These are phyloP conservation scores for Andrena cerasifolii DNA, from an alignment of 1,140 invertebrate species.

Conservation along the genomic window DNA sequence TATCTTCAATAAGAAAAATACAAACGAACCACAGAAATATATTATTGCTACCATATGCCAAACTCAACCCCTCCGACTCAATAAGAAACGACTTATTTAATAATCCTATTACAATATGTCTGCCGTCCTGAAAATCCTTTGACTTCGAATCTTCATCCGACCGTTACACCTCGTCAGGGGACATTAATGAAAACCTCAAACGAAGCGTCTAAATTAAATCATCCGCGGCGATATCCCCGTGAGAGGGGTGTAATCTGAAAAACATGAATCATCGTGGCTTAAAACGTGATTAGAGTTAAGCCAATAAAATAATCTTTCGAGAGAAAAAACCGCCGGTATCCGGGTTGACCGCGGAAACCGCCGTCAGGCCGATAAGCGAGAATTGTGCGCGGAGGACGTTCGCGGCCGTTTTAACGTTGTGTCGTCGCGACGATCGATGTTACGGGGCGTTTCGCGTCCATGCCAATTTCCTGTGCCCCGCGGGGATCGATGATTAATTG, in stretches of 20 bases:
- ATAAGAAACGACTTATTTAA: too few relatives aligned
- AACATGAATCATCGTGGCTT: slow-evolving; percentile 28
- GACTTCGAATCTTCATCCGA: too few relatives aligned
- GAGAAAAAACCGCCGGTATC: neutral
- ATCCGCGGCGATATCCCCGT: neutral
- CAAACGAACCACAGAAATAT: too few relatives aligned
- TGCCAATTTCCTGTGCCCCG: neutral
- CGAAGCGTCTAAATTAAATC: slow-evolving; percentile 18
- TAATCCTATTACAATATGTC: too few relatives aligned
- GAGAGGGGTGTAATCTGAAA: neutral
- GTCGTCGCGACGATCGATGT: neutral
- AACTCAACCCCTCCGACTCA: too few relatives aligned
- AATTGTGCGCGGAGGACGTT: neutral
- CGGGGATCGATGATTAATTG: neutral
- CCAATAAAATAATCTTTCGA: slow-evolving; percentile 30
- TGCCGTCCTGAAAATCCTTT: too few relatives aligned
- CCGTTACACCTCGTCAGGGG: too few relatives aligned
- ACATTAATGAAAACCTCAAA: neutral
- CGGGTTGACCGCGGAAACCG: neutral
- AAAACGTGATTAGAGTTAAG: slow-evolving; percentile 29
- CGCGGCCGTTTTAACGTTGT: neutral
- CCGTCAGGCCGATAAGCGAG: neutral
- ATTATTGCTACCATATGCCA: too few relatives aligned
- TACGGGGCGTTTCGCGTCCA: neutral
- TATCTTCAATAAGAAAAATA: too few relatives aligned